Base-by-base conservation (phyloP, 2,113 vertebrate species). In the Eudyptes chrysolophus region DNA sequence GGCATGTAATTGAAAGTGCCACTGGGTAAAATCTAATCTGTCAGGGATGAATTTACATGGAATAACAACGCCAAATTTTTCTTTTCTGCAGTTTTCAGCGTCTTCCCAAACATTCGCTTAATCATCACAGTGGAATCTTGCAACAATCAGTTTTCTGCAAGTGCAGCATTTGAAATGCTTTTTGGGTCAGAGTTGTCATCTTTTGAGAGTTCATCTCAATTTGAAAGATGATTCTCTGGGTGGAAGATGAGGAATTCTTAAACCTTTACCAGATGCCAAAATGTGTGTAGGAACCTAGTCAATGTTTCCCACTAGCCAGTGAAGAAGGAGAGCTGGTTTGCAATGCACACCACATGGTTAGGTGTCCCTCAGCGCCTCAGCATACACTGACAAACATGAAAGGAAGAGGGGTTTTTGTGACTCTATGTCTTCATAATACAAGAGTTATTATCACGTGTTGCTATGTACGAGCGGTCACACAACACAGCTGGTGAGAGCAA, bases 11-110 rank as follows among this genome's bases (percentile, higher is more conserved):
- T 97, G 95, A 96, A 97, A 96, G 84, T 97, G 94, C 97, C 97
- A 97, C 92, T 97, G 97, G 86, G 94, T 97, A 95, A 96, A 98
- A 94, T 92, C 87, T 97, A 93, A 96, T 96, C 92, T 97, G 93
- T 96, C 93, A 70, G 72, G 84, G 94, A 94, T 78, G 49, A 96
- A 95, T 96, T 94, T 97, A 79, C 89, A 82, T 84, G 75, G 71
- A 94, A 87, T 91, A 96, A 84, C 84, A 95, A 82, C 9, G 46
- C 86, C 75, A 96, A 65, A 62, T 94, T 97, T 94, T 95, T 71
- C 42, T 93, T 90, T 97, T 71, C 81, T 68, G 91, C 55, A 95
- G 51, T 94, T 97, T 96, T 96, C 65, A 90, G 89, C 89, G 81
- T 89, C 81, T 14, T 91, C 70, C 52, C 90, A 96, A 87, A 89